Evolutionary conservation across 1,140 invertebrate species (phyloP).

Genomic region (Pissodes strobi): DNA sequence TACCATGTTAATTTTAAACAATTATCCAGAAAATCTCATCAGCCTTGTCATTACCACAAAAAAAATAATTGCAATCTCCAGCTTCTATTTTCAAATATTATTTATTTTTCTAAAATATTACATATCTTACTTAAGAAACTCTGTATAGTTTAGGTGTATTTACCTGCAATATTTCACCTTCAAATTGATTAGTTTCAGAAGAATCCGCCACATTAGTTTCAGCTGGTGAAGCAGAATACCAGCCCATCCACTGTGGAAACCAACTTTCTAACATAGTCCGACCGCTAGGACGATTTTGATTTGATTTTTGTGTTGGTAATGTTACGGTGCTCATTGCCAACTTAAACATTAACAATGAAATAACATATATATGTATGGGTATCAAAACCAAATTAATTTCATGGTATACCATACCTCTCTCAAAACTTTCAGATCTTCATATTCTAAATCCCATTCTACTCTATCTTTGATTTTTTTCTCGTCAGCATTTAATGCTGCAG

Average conservation of each 20-base stretch:
- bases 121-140: too few species aligned
- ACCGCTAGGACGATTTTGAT: conserved; percentile 54
- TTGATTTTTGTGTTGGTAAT: conserved; percentile 37
- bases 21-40: too few species aligned
- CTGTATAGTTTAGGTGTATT: too few species aligned
- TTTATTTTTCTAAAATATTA: too few species aligned
- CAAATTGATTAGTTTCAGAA: conserved; percentile 58
- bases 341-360: too few species aligned
- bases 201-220: conserved; percentile 43
- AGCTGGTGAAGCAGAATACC: conserved; percentile 60
- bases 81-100: too few species aligned
- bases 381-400: too few species aligned
- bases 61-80: too few species aligned
- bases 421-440: conserved; percentile 77
- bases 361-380: too few species aligned
- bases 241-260: conserved; percentile 89
- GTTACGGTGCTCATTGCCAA: conserved; percentile 63
- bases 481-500: conserved; percentile 66
- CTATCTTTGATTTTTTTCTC: conserved; percentile 74
- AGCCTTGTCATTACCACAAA: too few species aligned
- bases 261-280: conserved; percentile 79
- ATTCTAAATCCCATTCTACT: conserved; percentile 74
- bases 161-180: conserved; percentile 78
- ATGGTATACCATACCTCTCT: conserved; percentile 70
- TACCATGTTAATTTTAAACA: too few species aligned